Percentiles rank a stretch among this genome's conserved stretches.
phyloP scores from a whole-genome alignment of 1,140 invertebrate genomes.

The Ips typographus region DNA sequence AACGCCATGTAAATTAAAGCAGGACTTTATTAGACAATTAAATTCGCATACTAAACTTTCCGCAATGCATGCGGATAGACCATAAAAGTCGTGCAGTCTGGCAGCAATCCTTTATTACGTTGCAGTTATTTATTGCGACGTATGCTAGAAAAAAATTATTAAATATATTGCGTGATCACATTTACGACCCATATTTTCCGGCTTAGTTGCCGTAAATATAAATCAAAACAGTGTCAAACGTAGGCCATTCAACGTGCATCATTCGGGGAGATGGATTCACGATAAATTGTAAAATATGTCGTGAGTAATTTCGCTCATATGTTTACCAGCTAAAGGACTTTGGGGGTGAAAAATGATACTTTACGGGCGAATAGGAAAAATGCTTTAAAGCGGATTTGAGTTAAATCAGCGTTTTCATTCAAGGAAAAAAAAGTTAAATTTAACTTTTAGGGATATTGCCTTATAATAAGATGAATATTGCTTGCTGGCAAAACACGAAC shows the following conservation, averaged over 20 bases:
- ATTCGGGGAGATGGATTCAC: slow-evolving; percentile 15
- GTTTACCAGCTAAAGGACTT: slow-evolving; percentile 12
- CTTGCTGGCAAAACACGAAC: background rate
- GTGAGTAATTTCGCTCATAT: slow-evolving; percentile 21
- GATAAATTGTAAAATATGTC: slow-evolving; percentile 25
- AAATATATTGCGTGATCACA: slow-evolving; percentile 15
- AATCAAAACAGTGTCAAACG: slow-evolving; percentile 21
- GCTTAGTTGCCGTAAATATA: slow-evolving; percentile 10
- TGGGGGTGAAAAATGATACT: slow-evolving; percentile 18
- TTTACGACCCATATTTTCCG: slow-evolving; percentile 9
- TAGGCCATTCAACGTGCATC: slow-evolving; percentile 23
- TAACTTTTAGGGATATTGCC: too few species aligned
- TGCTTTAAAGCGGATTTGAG: too few species aligned
- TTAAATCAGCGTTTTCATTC: too few species aligned
- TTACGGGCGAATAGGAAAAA: slow-evolving; percentile 5
- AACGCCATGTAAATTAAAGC: too few species aligned
- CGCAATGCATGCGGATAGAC: background rate
- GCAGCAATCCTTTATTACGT: background rate
- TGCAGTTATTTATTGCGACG: background rate
- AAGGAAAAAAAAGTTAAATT: too few species aligned
- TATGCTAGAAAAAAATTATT: slow-evolving; percentile 5
- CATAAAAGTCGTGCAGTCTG: background rate
- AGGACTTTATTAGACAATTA: too few species aligned
- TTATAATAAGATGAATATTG: too few species aligned
- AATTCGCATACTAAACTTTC: background rate